phyloP scores from a whole-genome alignment of 1,140 invertebrate species.

The Lepidurus arcticus region DNA sequence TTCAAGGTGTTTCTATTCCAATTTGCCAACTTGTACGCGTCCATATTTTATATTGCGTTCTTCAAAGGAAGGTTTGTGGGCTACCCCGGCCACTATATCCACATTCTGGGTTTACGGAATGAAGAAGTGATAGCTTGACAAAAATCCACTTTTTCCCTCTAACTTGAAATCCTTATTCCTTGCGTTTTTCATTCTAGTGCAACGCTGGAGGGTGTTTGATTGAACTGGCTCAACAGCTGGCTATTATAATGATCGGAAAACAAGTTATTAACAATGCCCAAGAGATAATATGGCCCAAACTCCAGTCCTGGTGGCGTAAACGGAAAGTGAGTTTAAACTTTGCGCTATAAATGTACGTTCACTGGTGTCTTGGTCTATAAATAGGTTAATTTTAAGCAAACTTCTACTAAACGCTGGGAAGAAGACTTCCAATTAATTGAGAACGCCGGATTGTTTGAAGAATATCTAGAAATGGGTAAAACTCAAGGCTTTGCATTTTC shows the following conservation, averaged over 20 bases:
- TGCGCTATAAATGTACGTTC: background rate
- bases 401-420: slow-evolving; percentile 49
- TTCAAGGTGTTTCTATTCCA: slow-evolving; percentile 83
- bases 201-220: slow-evolving; percentile 73
- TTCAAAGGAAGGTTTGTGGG: slow-evolving; percentile 75
- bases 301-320: slow-evolving; percentile 54
- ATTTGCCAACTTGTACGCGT: slow-evolving; percentile 81
- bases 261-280: slow-evolving; percentile 73
- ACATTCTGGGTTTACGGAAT: slow-evolving; percentile 61
- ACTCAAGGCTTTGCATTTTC: background rate
- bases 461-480: slow-evolving; percentile 82
- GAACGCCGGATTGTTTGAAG: slow-evolving; percentile 67
- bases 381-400: slow-evolving; percentile 42
- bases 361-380: background rate
- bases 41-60: slow-evolving; percentile 80
- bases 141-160: background rate
- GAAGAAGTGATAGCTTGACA: slow-evolving; percentile 55
- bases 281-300: slow-evolving; percentile 65
- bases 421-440: slow-evolving; percentile 58
- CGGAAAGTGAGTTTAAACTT: slow-evolving; percentile 43
- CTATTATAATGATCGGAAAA: slow-evolving; percentile 79
- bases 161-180: background rate
- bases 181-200: slow-evolving; percentile 53
- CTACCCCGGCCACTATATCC: slow-evolving; percentile 67
- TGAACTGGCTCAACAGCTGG: slow-evolving; percentile 73